These are phyloP conservation scores for Chymomyza procnemis DNA, from an alignment of 2,888 invertebrate species.

Conservation along the genomic window DNA sequence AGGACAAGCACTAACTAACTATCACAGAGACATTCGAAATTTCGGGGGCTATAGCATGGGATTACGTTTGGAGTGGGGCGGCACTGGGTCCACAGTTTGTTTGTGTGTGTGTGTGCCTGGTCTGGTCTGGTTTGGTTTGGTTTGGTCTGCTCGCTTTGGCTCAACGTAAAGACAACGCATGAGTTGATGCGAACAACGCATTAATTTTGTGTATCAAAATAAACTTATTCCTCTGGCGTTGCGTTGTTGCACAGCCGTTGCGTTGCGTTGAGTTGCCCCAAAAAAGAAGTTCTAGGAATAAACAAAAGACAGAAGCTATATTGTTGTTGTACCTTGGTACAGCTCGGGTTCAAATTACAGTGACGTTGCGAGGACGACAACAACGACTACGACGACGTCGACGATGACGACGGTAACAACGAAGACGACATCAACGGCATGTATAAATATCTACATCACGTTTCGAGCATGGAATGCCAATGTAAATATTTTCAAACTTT, in stretches of 20 bases:
- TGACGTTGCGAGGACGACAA: slow-evolving; percentile 27
- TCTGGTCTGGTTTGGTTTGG: too few relatives aligned
- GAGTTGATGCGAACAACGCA: slow-evolving; percentile 69
- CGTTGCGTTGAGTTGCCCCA: slow-evolving; percentile 8
- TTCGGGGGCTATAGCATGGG: background rate
- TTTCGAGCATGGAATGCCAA: slow-evolving; percentile 69
- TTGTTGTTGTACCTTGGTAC: background rate
- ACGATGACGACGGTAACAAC: background rate
- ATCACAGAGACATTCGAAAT: slow-evolving; percentile 1
- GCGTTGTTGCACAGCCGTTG: slow-evolving; percentile 14
- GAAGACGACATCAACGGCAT: slow-evolving; percentile 35
- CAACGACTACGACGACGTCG: slow-evolving; percentile 3
- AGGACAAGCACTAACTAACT: background rate
- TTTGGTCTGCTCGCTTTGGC: background rate
- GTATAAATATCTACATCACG: slow-evolving; percentile 70
- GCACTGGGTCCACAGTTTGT: too few relatives aligned
- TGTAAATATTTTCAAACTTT: slow-evolving; percentile 70
- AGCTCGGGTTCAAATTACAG: slow-evolving; percentile 31
- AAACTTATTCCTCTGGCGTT: slow-evolving; percentile 58
- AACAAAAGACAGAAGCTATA: background rate
- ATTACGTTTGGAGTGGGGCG: background rate
- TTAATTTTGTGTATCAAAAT: slow-evolving; percentile 71
- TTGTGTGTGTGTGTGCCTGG: background rate
- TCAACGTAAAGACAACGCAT: slow-evolving; percentile 41
- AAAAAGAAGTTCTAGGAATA: slow-evolving; percentile 19